These are phyloP conservation scores for Oryzias celebensis DNA, from an alignment of 2,113 vertebrate genomes.

Conservation along the genomic window DNA sequence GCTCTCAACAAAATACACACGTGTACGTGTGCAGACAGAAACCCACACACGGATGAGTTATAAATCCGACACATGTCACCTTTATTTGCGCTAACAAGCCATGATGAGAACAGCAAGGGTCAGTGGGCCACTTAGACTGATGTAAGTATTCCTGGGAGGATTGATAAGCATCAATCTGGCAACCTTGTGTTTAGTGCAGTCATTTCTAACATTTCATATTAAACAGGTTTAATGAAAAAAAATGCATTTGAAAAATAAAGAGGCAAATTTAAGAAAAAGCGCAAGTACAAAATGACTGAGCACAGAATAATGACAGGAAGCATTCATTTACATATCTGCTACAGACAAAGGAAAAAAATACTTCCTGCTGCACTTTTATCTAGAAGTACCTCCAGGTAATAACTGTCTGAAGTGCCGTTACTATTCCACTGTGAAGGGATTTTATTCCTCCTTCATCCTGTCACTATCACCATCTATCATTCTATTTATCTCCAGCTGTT, in stretches of 20 bases:
- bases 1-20: conserved; percentile 45
- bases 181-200: conserved; percentile 39
- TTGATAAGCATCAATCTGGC: conserved; percentile 55
- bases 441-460: conserved; percentile 14
- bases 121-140: conserved; percentile 56
- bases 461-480: conserved; percentile 2
- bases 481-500: background rate
- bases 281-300: too few relatives aligned
- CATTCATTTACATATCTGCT: too few relatives aligned
- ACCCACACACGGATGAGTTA: conserved; percentile 37
- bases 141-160: conserved; percentile 62
- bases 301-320: too few relatives aligned
- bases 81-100: conserved; percentile 71
- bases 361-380: too few relatives aligned
- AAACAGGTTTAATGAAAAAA: too few relatives aligned
- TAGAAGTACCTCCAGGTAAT: too few relatives aligned
- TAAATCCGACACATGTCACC: conserved; percentile 61
- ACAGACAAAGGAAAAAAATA: too few relatives aligned
- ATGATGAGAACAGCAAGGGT: conserved; percentile 60
- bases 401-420: too few relatives aligned
- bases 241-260: too few relatives aligned
- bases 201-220: too few relatives aligned
- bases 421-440: background rate
- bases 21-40: conserved; percentile 21
- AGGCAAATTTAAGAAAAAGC: too few relatives aligned